Percentiles rank a stretch among this genome's conserved stretches.
Evolutionary conservation across 1,140 invertebrate genomes (phyloP).

Genomic region (Pseudomyrmex dendroicus): DNA sequence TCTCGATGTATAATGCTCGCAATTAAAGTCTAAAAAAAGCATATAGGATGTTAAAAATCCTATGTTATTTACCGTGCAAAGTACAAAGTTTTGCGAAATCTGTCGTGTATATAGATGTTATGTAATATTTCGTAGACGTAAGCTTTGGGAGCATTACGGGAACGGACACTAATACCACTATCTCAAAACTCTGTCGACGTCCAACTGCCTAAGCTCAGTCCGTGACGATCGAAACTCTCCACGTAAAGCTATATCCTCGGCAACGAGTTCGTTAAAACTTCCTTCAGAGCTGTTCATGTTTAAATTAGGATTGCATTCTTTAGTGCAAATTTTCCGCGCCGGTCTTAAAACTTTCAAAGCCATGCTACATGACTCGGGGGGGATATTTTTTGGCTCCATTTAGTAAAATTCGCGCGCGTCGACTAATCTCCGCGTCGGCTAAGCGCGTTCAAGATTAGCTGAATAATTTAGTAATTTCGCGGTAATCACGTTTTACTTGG

Average conservation of each 20-base stretch:
- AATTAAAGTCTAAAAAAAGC: background rate
- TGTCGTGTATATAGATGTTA: conserved; percentile 37
- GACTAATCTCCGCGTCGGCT: conserved; percentile 44
- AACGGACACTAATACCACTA: conserved; percentile 48
- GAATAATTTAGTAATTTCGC: conserved; percentile 53
- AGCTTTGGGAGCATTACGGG: conserved; percentile 46
- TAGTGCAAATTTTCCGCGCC: conserved; percentile 62
- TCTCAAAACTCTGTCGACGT: conserved; percentile 60
- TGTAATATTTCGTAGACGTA: conserved; percentile 49
- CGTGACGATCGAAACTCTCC: conserved; percentile 66
- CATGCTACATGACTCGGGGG: conserved; percentile 38
- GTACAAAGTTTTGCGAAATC: conserved; percentile 30
- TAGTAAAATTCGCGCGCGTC: conserved; percentile 45
- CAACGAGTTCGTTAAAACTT: conserved; percentile 69
- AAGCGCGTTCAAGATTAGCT: conserved; percentile 55
- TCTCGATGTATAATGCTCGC: background rate
- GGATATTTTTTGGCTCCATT: conserved; percentile 54
- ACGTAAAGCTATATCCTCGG: conserved; percentile 40
- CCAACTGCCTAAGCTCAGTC: conserved; percentile 63
- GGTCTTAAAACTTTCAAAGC: conserved; percentile 65
- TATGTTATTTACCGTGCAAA: too few relatives aligned
- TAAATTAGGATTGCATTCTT: conserved; percentile 72
- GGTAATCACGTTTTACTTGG: conserved; percentile 20
- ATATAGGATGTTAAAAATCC: too few relatives aligned
- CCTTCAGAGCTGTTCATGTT: conserved; percentile 65